A percentile compares a stretch with the other conserved stretches of the same genome.
Conservation (phyloP, 2,888 invertebrate genomes). For the Lapara coniferarum region DNA sequence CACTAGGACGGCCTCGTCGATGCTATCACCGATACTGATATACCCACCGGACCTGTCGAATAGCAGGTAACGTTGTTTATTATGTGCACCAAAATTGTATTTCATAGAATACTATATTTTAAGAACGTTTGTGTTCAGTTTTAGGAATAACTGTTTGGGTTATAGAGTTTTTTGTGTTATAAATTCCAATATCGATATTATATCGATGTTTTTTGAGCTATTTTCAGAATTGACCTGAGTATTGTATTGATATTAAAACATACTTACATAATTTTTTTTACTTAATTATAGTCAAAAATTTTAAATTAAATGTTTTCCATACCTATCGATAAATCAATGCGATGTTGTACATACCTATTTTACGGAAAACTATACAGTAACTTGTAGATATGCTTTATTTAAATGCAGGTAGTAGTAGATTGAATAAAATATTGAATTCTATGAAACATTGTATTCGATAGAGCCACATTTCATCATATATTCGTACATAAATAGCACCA, state of each 20-base stretch:
- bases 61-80: slow-evolving; percentile 68
- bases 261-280: background rate
- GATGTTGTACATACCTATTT: background rate
- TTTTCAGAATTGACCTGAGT: no score
- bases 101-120: slow-evolving; percentile 15
- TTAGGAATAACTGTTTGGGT: background rate
- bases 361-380: background rate
- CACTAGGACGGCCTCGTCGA: slow-evolving; percentile 82
- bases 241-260: no score
- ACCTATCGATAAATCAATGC: slow-evolving; percentile 3
- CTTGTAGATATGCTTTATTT: background rate
- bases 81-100: background rate
- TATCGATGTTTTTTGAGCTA: no score
- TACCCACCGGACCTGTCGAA: slow-evolving; percentile 80
- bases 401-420: background rate
- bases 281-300: background rate
- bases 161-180: no score
- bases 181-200: no score
- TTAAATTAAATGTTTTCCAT: background rate
- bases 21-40: slow-evolving; percentile 83
- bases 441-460: slow-evolving; percentile 44
- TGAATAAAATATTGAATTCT: slow-evolving; percentile 59
- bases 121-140: background rate
- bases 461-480: slow-evolving; percentile 36
- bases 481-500: slow-evolving; percentile 36